Percentiles rank a stretch among this genome's conserved stretches.
Conservation (phyloP, 2,888 invertebrate species). For the Melinopterus prodromus region DNA sequence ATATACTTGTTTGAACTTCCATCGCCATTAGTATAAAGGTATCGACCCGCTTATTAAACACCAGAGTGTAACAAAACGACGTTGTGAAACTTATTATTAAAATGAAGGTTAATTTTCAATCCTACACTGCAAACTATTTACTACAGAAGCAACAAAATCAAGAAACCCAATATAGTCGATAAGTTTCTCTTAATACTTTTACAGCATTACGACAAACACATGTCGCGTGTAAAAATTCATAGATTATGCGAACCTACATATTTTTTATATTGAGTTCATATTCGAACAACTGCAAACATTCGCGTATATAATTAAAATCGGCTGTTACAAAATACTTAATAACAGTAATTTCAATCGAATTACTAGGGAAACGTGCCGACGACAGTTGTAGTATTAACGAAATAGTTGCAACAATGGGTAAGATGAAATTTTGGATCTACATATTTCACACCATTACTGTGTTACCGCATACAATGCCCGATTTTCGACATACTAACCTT, state of each 20-base stretch:
- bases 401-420: background rate
- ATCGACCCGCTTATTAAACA: too few relatives aligned
- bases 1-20: too few relatives aligned
- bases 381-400: background rate
- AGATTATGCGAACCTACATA: background rate
- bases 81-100: too few relatives aligned
- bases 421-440: constrained; percentile 4
- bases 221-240: too few relatives aligned
- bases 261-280: background rate
- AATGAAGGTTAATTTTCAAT: too few relatives aligned
- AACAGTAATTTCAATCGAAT: background rate
- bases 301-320: background rate
- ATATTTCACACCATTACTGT: background rate
- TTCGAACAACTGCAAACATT: background rate
- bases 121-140: too few relatives aligned
- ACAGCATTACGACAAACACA: too few relatives aligned
- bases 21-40: too few relatives aligned
- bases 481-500: constrained; percentile 4
- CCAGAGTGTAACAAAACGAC: too few relatives aligned
- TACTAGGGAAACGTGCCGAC: background rate
- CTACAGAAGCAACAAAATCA: too few relatives aligned
- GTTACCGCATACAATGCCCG: background rate
- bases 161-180: too few relatives aligned
- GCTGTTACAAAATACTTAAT: background rate
- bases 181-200: too few relatives aligned